Base-by-base conservation (phyloP, 2,797 vertebrate species). In the Calcarius lapponicus region DNA sequence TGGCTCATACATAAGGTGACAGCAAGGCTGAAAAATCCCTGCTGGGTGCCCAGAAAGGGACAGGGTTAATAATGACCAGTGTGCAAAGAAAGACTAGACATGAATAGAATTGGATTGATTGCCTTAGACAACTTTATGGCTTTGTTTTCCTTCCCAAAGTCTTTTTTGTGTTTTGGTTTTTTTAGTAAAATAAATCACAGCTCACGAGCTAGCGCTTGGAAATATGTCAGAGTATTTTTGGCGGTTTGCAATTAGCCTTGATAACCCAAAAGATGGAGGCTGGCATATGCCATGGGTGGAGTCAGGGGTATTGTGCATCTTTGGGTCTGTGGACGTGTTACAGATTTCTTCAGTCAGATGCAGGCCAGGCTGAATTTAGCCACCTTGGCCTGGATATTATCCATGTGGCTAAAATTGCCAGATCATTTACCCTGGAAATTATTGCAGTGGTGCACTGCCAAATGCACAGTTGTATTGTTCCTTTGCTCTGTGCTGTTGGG, bases 401-500 rank as follows among this genome's bases (percentile, higher is more conserved):
- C 92, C 96, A 96, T 87, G 96, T 96, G 96, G 88, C 91, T 97
- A 90, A 70, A 87, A 88, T 79, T 95, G 96, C 92, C 88, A 71
- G 60, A 84, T 83, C 70, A 3, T 83, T 96, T 93, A 88, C 93
- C 94, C 84, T 82, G 34, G 17, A 94, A 90, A 66, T 86, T 74
- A 80, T 94, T 76, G 64, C 51, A 67, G 54, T 69, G 84, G 47
- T 84, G 85, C 69, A 47, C 56, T 91, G 92, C 86, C 86, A 93
- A 92, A 58, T 58, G 69, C 88, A 70, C 47, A 47, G 64, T 92
- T 96, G 64, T 21, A 36, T 92, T 81, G 71, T 93, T 95, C 74
- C 86, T 87, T 75, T 70, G 60, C 62, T 93, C 90, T 64, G 1
- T 92, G 86, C 87, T 95, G 88, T 85, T 94, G 83, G 88, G 47